These are phyloP conservation scores for Acrossocheilus fasciatus DNA, from an alignment of 2,797 vertebrate species.

Conservation along the genomic window DNA sequence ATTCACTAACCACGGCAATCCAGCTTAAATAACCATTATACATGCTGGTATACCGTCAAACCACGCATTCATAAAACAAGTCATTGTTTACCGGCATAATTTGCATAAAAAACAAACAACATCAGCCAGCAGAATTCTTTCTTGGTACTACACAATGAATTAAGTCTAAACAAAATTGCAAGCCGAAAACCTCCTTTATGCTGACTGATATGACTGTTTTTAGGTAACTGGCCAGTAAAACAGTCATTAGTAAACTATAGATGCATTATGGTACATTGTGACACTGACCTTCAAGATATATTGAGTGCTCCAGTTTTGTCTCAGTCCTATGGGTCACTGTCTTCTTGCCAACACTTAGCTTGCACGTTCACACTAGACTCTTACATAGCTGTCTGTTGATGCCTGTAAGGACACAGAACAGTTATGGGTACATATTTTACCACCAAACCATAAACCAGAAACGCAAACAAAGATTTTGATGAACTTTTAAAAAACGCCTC, in stretches of 20 bases:
- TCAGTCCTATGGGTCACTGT: slow-evolving; percentile 58
- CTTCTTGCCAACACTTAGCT: slow-evolving; percentile 52
- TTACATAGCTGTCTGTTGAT: slow-evolving; percentile 66
- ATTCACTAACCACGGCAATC: neutral
- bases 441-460: slow-evolving; percentile 41
- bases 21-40: neutral
- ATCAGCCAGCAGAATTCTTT: neutral
- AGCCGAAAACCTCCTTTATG: neutral
- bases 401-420: slow-evolving; percentile 72
- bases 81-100: neutral
- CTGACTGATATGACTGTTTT: neutral
- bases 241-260: neutral
- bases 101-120: slow-evolving; percentile 2
- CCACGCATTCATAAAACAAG: neutral
- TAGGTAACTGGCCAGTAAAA: neutral
- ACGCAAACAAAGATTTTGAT: slow-evolving; percentile 36
- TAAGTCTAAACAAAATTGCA: neutral
- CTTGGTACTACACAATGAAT: neutral
- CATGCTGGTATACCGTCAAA: neutral
- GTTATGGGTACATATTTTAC: slow-evolving; percentile 37
- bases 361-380: slow-evolving; percentile 42
- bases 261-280: slow-evolving; percentile 2
- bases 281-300: slow-evolving; percentile 70
- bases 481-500: slow-evolving; percentile 37
- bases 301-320: slow-evolving; percentile 50